Conservation (phyloP, 2,113 vertebrate genomes). For the Apeltes quadracus region DNA sequence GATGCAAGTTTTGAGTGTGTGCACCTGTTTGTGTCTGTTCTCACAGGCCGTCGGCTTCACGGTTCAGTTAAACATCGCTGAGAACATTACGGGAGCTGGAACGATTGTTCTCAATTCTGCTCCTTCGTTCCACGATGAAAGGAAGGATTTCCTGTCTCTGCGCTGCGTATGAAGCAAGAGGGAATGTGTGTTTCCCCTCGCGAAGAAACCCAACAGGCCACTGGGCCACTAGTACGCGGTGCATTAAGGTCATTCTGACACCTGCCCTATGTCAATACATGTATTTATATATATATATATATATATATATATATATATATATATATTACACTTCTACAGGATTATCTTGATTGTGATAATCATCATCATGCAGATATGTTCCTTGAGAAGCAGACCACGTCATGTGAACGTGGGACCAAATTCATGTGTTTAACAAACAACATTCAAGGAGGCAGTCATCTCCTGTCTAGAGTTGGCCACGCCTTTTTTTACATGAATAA, state of each 20-base stretch:
- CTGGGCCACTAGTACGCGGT: constrained; percentile 49
- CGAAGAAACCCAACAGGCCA: constrained; percentile 44
- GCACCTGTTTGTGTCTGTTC: constrained; percentile 17
- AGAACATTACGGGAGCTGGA: constrained; percentile 1
- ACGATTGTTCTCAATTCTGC: constrained; percentile 58
- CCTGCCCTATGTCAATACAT: constrained; percentile 35
- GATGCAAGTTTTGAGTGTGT: constrained; percentile 1
- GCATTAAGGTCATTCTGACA: constrained; percentile 66
- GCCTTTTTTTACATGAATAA: constrained; percentile 31
- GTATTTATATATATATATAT: neutral
- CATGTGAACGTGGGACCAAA: constrained; percentile 42
- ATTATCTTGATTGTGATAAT: constrained; percentile 55
- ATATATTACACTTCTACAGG: constrained; percentile 11
- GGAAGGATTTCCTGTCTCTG: constrained; percentile 81
- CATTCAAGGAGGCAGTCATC: constrained; percentile 17
- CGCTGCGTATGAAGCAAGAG: constrained; percentile 44
- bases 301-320: no score
- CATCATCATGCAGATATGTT: constrained; percentile 28
- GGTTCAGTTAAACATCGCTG: no score
- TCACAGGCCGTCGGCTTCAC: constrained; percentile 2
- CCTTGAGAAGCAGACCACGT: constrained; percentile 37
- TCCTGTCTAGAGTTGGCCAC: constrained; percentile 16
- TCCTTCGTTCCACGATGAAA: constrained; percentile 74
- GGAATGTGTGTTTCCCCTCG: constrained; percentile 48
- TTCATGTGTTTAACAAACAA: constrained; percentile 20